Evolutionary conservation across 2,888 invertebrate species (phyloP), one percentile per base, ranked within the genome.

Genomic region (Rhingia campestris): DNA sequence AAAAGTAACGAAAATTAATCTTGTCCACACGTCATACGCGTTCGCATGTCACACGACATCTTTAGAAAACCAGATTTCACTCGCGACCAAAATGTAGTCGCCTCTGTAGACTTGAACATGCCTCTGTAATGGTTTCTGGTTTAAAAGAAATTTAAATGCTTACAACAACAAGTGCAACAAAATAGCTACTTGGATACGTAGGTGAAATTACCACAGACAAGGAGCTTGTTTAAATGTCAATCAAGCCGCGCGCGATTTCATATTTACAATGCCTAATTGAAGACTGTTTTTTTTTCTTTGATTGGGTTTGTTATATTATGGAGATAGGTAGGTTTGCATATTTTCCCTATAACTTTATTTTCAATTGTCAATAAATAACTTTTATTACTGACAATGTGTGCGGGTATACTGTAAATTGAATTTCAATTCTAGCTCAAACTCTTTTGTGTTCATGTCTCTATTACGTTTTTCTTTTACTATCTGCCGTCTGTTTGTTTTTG

Each of bases 221-320:
- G 70, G 45, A 64, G 64, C 58, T 72, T 41, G 58, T 49, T 54
- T 43, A 33, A 59, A 72, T 53, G 63, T 64, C 64, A 64, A 79
- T 72, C 43, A 33, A 33, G 22, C 30, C 6, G 35, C 53, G 49
- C 22, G 22, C 59, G 32, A 53, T 53, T 58, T 45, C 51, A 49
- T 47, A 37, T 37, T 45, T 59, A 54, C 43, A 61, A 43, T 53
- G 54, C 9, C 54, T 47, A 69, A 69, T 69, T 69, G 22, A 37
- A 37, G 75, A 67, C 10, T 53, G 53, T 33, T 22, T 41, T 14
- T 43, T 41, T 47, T 9, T 30, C 9, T 49, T 49, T 30, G 22
- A 22, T 22, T 22, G 22, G 22, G 22, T 51, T 49, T 33, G 2
- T 33, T 53, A 33, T 35, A 6, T 14, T 35, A 6, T 14, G 35